Conservation (phyloP, 2,113 vertebrate genomes). For the Holacanthus passer region DNA sequence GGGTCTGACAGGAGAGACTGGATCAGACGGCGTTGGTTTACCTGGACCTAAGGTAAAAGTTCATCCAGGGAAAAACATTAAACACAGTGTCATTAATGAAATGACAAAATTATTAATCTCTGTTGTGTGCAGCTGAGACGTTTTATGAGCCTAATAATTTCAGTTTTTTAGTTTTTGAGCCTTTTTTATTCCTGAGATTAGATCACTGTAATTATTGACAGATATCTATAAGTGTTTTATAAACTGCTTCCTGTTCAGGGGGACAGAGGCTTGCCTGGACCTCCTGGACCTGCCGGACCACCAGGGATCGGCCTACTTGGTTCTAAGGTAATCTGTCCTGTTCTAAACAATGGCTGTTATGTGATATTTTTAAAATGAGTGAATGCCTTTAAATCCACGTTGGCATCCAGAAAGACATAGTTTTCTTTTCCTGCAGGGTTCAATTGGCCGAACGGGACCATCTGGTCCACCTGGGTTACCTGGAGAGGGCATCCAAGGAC, state of each 20-base stretch:
- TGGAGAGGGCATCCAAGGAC: constrained; percentile 83
- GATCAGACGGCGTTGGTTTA: constrained; percentile 85
- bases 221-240: neutral
- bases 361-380: neutral
- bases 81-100: neutral
- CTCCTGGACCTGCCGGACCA: constrained; percentile 81
- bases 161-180: neutral
- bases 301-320: constrained; percentile 80
- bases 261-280: constrained; percentile 83
- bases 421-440: constrained; percentile 79
- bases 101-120: too few relatives aligned
- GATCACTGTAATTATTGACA: neutral
- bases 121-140: neutral
- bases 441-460: constrained; percentile 76
- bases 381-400: neutral
- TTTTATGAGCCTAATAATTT: neutral
- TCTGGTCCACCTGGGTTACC: constrained; percentile 74
- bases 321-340: constrained; percentile 83
- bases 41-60: constrained; percentile 88
- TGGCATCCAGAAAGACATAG: neutral
- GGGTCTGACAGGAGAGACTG: constrained; percentile 85
- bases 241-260: constrained; percentile 80
- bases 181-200: neutral
- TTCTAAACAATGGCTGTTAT: neutral
- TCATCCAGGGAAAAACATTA: neutral